These are phyloP conservation scores for Rhipidura dahli DNA, from an alignment of 2,113 vertebrate species.

Conservation along the genomic window DNA sequence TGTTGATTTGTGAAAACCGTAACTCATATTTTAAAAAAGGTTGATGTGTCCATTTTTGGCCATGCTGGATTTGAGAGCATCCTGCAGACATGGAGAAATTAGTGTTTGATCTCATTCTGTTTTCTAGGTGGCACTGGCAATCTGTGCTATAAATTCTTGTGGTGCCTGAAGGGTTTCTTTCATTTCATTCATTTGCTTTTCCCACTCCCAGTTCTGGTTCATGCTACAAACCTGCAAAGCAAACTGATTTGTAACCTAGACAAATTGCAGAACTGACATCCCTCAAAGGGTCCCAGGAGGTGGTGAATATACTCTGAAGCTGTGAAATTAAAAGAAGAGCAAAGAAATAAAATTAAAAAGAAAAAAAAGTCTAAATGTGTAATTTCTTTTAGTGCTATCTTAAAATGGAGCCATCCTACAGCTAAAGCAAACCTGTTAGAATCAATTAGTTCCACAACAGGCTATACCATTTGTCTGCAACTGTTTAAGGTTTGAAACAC, in stretches of 20 bases:
- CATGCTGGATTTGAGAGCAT: neutral
- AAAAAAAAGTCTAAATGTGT: neutral
- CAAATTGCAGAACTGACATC: neutral
- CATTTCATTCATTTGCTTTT: constrained; percentile 11
- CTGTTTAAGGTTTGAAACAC: neutral
- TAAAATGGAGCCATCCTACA: neutral
- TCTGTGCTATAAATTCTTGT: constrained; percentile 1
- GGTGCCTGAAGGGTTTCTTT: neutral
- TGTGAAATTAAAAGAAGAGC: neutral
- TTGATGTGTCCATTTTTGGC: neutral
- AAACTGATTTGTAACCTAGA: constrained; percentile 20
- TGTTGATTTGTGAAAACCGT: neutral
- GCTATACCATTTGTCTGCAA: neutral
- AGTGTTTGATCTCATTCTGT: neutral
- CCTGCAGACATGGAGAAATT: neutral
- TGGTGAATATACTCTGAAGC: neutral
- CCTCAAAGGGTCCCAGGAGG: neutral
- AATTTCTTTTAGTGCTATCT: neutral
- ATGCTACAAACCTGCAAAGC: constrained; percentile 23
- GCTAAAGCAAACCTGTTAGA: neutral
- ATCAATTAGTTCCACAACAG: neutral
- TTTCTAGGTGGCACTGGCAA: constrained; percentile 40
- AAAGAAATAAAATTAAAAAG: neutral
- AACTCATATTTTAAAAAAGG: neutral
- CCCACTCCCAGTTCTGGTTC: constrained; percentile 1